phyloP scores from a whole-genome alignment of 2,113 vertebrate genomes.

The Microcebus murinus region DNA sequence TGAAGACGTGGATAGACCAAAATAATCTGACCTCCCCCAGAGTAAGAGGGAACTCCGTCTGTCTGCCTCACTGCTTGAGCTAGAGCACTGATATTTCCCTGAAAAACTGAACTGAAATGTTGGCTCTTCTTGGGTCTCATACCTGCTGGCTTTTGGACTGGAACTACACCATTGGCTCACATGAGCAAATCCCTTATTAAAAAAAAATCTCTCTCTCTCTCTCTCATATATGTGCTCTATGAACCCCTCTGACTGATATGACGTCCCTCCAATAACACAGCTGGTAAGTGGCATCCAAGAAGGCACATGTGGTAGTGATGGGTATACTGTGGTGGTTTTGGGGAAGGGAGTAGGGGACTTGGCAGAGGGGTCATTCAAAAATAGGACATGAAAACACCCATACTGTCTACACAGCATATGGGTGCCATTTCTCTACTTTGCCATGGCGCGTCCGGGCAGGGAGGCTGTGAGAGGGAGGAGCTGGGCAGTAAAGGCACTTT shows the following conservation, averaged over 20 bases:
- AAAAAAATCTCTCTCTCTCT: not conserved
- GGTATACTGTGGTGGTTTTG: not conserved
- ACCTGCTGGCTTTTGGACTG: not conserved
- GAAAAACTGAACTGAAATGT: not conserved
- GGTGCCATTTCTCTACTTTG: not conserved
- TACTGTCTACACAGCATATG: not conserved
- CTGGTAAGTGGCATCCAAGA: not conserved
- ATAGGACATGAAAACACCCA: not conserved
- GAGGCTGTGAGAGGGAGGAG: not conserved
- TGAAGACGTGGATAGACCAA: not conserved
- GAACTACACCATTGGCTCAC: not conserved
- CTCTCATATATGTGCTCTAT: not conserved
- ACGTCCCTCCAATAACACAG: not conserved
- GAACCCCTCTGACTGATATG: not conserved
- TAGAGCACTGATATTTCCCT: not conserved
- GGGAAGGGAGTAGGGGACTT: fast-evolving
- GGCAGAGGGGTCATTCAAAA: not conserved
- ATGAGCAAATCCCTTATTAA: not conserved
- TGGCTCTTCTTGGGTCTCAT: not conserved
- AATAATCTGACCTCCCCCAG: not conserved
- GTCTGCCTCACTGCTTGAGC: not conserved
- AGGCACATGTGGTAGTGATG: not conserved
- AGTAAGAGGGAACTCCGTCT: not conserved
- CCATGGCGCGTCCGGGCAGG: not conserved
- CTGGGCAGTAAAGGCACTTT: not conserved